Base-by-base conservation (phyloP, 2,888 invertebrate species). In the Elegia similella region DNA sequence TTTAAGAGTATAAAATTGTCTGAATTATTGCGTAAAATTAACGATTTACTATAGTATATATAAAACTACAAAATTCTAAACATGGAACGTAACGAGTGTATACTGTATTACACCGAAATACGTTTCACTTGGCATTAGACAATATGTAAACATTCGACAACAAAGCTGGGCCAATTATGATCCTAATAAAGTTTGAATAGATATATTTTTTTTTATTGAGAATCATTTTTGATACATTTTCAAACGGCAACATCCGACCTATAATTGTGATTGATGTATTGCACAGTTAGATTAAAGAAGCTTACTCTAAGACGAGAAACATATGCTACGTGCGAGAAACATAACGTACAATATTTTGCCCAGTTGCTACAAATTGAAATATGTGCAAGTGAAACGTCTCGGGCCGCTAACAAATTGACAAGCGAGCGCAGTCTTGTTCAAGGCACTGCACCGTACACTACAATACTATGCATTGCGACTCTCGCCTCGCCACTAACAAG, bases 371-470 rank as follows among this genome's bases (percentile, higher is more conserved):
- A 12, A 34, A 8, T 32, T 12, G 10, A 34, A 42, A 12, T 7
- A 2, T 29, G 42, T 56, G 29, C 56, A 56, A 47, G 30, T 56
- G 56, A 17, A 55, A 23, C 42, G 32, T 23, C 1, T 1, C 30
- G 23, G 23, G 29, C 29, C n/a, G 52, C 44, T 55, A 55, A 56
- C 8, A 34, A 56, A 56, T 56, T 56, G 56, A 56, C 56, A 48
- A 48, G 56, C 56, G 52, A 42, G 60, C 59, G 62, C 69, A 69
- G 68, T 69, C 71, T 69, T 63, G 59, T 62, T 1, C 30, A 62
- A 63, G 62, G 60, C 61, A 59, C 59, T 23, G 48, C 53, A 43
- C 42, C n/a, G 53, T 23, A 52, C 50, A 2, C 53, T 38, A 56
- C 56, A 55, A 42, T 42, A 52, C 47, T 5, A n/a, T 23, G n/a